phyloP scores from a whole-genome alignment of 2,797 vertebrate species.

The Enteromius radiatus region DNA sequence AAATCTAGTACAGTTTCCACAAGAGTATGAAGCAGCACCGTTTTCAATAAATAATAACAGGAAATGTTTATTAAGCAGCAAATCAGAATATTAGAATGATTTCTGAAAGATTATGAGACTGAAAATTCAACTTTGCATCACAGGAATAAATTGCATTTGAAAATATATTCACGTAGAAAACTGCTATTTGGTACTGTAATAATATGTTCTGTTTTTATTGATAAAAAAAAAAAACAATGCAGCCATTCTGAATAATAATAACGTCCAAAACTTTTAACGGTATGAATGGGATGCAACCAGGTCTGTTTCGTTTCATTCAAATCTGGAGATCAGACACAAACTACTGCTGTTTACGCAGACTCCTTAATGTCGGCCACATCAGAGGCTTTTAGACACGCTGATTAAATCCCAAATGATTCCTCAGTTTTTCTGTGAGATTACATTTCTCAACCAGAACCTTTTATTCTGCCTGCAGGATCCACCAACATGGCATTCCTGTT shows the following conservation, averaged over 20 bases:
- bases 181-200: neutral
- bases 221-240: too few species aligned
- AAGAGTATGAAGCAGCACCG: neutral
- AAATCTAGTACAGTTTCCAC: too few species aligned
- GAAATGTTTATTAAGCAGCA: neutral
- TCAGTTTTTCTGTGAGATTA: slow-evolving; percentile 1
- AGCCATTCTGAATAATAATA: too few species aligned
- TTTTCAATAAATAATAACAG: neutral
- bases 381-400: neutral
- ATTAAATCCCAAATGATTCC: neutral
- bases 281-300: neutral
- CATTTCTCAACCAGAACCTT: neutral
- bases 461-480: slow-evolving; percentile 41
- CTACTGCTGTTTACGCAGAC: neutral
- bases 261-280: too few species aligned
- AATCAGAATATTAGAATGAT: neutral
- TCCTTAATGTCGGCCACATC: neutral
- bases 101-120: neutral
- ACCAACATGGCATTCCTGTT: slow-evolving; percentile 82
- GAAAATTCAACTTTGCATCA: neutral
- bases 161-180: neutral
- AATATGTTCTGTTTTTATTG: neutral
- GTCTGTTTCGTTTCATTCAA: neutral
- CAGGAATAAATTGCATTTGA: neutral
- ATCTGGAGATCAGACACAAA: neutral